These are phyloP conservation scores for Nycteola revayana DNA, from an alignment of 2,888 invertebrate genomes.

Conservation along the genomic window DNA sequence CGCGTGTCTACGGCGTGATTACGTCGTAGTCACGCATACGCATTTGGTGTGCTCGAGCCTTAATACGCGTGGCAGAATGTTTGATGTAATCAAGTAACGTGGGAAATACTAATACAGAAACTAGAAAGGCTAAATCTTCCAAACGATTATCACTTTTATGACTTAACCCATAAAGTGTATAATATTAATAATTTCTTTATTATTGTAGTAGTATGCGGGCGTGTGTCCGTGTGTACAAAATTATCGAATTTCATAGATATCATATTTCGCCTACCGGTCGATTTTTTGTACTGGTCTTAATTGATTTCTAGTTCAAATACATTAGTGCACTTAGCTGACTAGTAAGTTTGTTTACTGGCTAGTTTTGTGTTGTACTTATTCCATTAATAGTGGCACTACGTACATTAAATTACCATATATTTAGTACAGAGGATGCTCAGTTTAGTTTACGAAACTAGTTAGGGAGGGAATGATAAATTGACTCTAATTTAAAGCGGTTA, in stretches of 20 bases:
- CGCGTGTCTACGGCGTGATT: no score
- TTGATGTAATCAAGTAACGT: conserved; percentile 65
- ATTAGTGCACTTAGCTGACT: conserved; percentile 15
- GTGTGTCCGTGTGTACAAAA: conserved; percentile 39
- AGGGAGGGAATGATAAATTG: conserved; percentile 17
- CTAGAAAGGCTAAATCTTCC: neutral
- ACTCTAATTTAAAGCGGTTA: conserved; percentile 3
- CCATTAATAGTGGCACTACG: conserved; percentile 10
- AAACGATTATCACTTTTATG: conserved; percentile 22
- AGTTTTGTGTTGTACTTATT: no score
- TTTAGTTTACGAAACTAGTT: conserved; percentile 10
- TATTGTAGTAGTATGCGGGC: conserved; percentile 39
- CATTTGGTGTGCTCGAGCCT: no score
- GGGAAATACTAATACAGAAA: conserved; percentile 60
- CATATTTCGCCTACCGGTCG: conserved; percentile 38
- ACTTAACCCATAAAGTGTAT: conserved; percentile 2
- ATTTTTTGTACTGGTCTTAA: conserved; percentile 39
- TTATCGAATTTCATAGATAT: conserved; percentile 53
- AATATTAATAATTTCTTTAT: conserved; percentile 1
- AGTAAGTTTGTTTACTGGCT: conserved; percentile 10
- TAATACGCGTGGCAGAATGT: conserved; percentile 59
- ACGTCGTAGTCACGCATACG: no score
- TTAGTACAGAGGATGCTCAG: conserved; percentile 23
- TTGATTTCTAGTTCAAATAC: conserved; percentile 29
- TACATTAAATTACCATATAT: conserved; percentile 25